A percentile compares a stretch with the other conserved stretches of the same genome.
Conservation (phyloP, 37 sponge, comb jelly and placozoan genomes). For the Mnemiopsis leidyi region DNA sequence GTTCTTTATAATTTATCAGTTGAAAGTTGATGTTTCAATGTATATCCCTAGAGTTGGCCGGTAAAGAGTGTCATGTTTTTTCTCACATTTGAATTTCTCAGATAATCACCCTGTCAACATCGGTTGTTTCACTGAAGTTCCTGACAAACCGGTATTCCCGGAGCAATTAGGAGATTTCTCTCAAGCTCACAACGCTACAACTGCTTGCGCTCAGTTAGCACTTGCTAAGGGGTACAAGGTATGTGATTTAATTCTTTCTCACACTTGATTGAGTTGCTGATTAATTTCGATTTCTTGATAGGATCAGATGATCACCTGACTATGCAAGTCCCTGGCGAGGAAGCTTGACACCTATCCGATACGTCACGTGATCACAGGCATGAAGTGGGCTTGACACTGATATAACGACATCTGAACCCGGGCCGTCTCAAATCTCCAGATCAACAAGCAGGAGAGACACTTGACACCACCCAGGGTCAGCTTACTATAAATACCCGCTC, state of each 20-base stretch:
- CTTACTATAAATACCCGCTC: background rate
- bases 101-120: slow-evolving; percentile 63
- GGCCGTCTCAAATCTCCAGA: no score
- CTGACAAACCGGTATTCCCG: background rate
- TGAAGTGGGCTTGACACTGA: background rate
- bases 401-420: background rate
- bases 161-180: slow-evolving; percentile 1
- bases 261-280: background rate
- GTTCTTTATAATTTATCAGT: no score
- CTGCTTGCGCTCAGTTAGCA: slow-evolving; percentile 19
- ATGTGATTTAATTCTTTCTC: background rate
- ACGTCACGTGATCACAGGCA: background rate
- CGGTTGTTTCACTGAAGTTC: slow-evolving; percentile 58
- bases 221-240: slow-evolving; percentile 29
- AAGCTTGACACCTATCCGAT: background rate
- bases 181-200: background rate
- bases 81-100: no score
- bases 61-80: no score
- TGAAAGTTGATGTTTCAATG: no score
- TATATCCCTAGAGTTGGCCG: no score
- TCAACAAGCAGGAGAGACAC: background rate
- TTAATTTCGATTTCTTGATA: background rate
- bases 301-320: background rate
- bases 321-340: no score
- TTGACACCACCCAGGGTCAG: background rate